Evolutionary conservation across 2,797 vertebrate genomes (phyloP).

Genomic region (Acrocephalus scirpaceus): DNA sequence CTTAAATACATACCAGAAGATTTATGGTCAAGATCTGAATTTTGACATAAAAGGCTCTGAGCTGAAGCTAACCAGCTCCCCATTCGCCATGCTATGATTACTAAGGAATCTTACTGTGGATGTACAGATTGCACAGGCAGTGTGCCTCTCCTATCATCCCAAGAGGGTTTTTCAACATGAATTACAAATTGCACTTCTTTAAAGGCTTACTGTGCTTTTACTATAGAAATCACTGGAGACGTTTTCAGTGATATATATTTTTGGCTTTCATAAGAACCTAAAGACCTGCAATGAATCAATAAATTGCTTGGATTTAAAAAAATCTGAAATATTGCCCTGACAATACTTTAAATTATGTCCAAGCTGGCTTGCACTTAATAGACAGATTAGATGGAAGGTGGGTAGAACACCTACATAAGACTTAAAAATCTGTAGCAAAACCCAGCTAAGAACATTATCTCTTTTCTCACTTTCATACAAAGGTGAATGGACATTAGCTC

Average conservation of each 20-base stretch:
- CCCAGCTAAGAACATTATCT: background rate
- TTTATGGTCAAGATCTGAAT: background rate
- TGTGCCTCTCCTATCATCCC: background rate
- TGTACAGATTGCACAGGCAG: background rate
- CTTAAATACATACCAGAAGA: background rate
- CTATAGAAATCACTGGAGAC: background rate
- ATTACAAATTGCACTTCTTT: background rate
- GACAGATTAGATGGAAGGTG: background rate
- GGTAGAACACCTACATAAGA: background rate
- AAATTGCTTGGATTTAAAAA: background rate
- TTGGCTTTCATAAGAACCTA: background rate
- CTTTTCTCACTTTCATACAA: background rate
- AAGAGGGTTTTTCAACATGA: background rate
- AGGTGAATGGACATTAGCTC: background rate
- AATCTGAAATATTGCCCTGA: background rate
- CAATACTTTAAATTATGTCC: background rate
- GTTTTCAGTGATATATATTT: background rate
- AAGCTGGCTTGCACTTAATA: background rate
- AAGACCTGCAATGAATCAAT: background rate
- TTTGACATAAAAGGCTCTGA: background rate
- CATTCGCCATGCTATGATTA: background rate
- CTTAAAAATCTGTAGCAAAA: background rate
- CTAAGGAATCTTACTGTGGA: background rate
- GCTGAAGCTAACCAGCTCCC: background rate
- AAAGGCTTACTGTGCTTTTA: background rate